Evolutionary conservation across 2,888 invertebrate species (phyloP), one percentile per base, ranked within the genome.

Genomic region (Drosophila trichaetosa): DNA sequence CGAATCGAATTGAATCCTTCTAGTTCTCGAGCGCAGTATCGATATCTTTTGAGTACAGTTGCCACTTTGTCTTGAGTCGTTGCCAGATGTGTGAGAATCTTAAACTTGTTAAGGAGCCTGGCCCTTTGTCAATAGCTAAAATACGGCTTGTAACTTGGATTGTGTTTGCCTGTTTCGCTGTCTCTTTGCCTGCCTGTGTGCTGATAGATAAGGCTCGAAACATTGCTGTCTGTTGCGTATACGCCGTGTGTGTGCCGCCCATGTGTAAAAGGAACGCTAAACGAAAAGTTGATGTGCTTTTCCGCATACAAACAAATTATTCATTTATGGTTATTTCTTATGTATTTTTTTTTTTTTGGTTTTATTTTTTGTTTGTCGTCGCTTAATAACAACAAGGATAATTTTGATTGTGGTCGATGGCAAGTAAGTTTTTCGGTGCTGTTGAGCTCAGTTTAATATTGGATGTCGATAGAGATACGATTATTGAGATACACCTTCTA

Each of bases 151-250:
- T 49, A 68, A 48, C 36, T 54, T 42, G 18, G 21, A 33, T 49
- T 68, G 66, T 68, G 58, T 73, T 73, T 59, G 58, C 46, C 46
- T 16, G 16, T 8, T 59, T 36, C 36, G 27, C 29, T 27, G 63
- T 6, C 54, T 24, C 2, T 24, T 16, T 61, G 62, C 34, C 54
- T 69, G 75, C 48, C 48, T 52, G 62, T 27, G 48, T 21, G 58
- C 36, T 54, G 60, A 7, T 42, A 56, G 67, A 78, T 78, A 76
- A 79, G 60, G 53, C 58, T 58, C 16, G 34, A n/a, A 56, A 27
- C 46, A 24, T 24, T 0, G 24, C n/a, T 76, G 21, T 31, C 0
- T 18, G 46, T 66, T 74, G 80, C 65, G 80, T 79, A 77, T 77
- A 77, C 69, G 80, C 69, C 54, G 29, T n/a, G 57, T 78, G 51